Evolutionary conservation across 2,888 invertebrate species (phyloP).

Genomic region (Graphium colonna): DNA sequence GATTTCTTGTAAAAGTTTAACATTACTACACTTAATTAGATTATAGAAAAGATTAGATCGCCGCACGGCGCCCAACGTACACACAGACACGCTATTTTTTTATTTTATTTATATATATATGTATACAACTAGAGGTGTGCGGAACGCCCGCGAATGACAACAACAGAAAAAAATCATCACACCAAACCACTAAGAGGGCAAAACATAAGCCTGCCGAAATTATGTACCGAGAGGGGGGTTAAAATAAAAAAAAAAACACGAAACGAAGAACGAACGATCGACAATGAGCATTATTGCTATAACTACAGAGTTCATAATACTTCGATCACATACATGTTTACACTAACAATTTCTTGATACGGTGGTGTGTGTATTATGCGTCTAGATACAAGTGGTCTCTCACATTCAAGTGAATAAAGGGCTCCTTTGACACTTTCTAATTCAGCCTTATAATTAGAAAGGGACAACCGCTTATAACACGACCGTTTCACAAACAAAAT

Average conservation of each 20-base stretch:
- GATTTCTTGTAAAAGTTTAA: conserved; percentile 73
- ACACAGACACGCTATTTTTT: conserved; percentile 42
- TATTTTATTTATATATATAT: conserved; percentile 23
- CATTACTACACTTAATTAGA: conserved; percentile 69
- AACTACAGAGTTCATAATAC: conserved; percentile 67
- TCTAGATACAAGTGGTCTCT: conserved; percentile 40
- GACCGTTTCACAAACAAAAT: conserved; percentile 20
- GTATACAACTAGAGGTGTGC: conserved; percentile 49
- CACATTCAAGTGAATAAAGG: conserved; percentile 34
- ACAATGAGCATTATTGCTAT: conserved; percentile 66
- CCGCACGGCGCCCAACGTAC: conserved; percentile 52
- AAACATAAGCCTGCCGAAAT: conserved; percentile 34
- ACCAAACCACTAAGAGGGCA: conserved; percentile 49
- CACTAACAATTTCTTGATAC: conserved; percentile 36
- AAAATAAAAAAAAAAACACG: conserved; percentile 35
- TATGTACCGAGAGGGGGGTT: conserved; percentile 20
- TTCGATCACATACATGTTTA: conserved; percentile 66
- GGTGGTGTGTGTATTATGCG: conserved; percentile 34
- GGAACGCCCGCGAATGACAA: conserved; percentile 38
- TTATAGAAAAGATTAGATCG: conserved; percentile 67
- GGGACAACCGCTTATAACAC: conserved; percentile 44
- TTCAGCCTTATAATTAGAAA: conserved; percentile 78
- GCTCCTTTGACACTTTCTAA: conserved; percentile 70
- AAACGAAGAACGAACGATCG: conserved; percentile 42
- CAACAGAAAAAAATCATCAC: conserved; percentile 49